Evolutionary conservation across 2,888 invertebrate species (phyloP), one percentile per base, ranked within the genome.

Genomic region (Psylliodes chrysocephalus): DNA sequence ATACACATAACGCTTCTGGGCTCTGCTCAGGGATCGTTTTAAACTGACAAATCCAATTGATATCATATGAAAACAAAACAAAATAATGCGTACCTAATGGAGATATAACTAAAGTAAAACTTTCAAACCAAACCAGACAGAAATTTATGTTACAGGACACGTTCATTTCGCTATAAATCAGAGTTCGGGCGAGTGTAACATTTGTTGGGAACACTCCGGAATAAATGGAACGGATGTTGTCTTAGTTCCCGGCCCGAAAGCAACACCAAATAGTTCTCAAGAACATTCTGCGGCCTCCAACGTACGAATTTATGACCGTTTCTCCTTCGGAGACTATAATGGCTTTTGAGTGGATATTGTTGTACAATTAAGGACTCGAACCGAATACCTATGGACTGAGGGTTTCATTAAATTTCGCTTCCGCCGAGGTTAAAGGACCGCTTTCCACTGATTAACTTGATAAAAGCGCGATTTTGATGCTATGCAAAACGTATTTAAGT

Each of bases 181-280:
- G 12, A 38, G 25, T 38, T 49, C 12, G 22, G 33, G 19, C 46
- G 28, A 46, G 56, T 57, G 53, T 59, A 64, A 64, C 68, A 68
- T 64, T 62, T 62, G 59, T 59, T 59, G 49, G 49, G 35, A 6
- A 54, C 38, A 22, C 22, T 40, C 54, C 38, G 60, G 56, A 40
- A 66, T 63, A 68, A 60, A 70, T 68, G 63, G 63, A 67, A 44
- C 61, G 65, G 65, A 63, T 68, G 68, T 59, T 64, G 63, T 65
- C 65, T 61, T 61, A 60, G 63, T 59, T 66, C 6, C 44, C 57
- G 59, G 22, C 61, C 55, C 42, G 22, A 57, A 56, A 56, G 56
- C 56, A 46, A 46, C 14, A 35, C 33, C 67, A 59, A 64, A 56
- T 68, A 67, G 64, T 67, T 68, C 59, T 62, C 68, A 68, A 64